These are phyloP conservation scores for Ameiurus melas DNA, from an alignment of 2,113 vertebrate genomes.

Conservation along the genomic window DNA sequence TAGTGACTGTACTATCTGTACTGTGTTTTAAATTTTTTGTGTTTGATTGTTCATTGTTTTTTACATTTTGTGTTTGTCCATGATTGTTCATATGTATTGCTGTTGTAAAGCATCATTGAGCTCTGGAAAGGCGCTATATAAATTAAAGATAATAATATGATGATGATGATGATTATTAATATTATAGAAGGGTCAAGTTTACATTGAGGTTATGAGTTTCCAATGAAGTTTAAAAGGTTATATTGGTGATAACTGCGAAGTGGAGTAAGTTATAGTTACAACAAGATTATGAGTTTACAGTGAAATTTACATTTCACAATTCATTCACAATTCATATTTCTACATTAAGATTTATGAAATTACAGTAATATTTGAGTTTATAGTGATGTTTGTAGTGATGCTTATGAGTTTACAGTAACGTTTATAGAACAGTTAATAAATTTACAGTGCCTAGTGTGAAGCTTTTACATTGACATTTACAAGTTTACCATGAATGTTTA, in stretches of 20 bases:
- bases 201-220: too few species aligned
- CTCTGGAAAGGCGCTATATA: too few species aligned
- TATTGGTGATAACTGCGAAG: background rate
- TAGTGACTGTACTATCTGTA: too few species aligned
- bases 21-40: too few species aligned
- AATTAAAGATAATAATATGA: too few species aligned
- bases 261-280: background rate
- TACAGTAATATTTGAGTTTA: background rate
- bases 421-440: background rate
- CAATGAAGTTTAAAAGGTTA: background rate
- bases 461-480: background rate
- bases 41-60: too few species aligned
- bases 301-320: background rate
- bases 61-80: too few species aligned
- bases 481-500: background rate
- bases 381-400: background rate
- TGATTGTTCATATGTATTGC: too few species aligned
- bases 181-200: too few species aligned
- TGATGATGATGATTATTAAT: too few species aligned
- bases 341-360: background rate
- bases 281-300: background rate
- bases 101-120: too few species aligned
- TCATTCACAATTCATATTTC: background rate
- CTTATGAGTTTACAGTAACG: background rate
- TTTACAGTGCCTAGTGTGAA: background rate